Conservation (phyloP, 2,888 invertebrate genomes). For the Zaprionus obscuricornis region DNA sequence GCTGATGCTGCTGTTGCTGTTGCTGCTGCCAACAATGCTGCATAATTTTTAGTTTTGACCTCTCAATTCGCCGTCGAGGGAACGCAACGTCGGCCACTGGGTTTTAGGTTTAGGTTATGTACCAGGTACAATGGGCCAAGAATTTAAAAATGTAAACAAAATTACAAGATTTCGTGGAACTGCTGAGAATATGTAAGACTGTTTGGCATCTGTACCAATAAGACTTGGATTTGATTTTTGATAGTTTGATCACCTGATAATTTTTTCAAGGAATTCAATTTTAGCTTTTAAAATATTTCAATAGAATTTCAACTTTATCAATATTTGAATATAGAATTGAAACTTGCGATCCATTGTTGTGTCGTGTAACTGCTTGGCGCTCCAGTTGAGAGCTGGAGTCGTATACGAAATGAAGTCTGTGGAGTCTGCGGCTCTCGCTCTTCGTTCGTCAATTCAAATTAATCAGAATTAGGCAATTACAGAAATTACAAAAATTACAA, state of each 20-base stretch:
- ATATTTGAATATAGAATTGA: too few species aligned
- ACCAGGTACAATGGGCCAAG: not conserved
- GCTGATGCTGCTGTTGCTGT: conserved; percentile 12
- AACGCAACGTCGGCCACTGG: conserved; percentile 39
- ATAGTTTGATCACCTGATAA: too few species aligned
- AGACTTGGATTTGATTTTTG: too few species aligned
- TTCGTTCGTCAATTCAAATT: conserved; percentile 77
- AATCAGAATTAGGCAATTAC: conserved; percentile 83
- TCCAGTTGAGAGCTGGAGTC: conserved; percentile 27
- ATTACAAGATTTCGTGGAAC: too few species aligned
- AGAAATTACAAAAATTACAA: conserved; percentile 83
- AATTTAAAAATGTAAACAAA: too few species aligned
- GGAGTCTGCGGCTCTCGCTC: not conserved
- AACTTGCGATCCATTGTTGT: too few species aligned
- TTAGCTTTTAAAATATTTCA: too few species aligned
- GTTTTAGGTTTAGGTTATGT: not conserved
- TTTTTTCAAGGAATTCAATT: too few species aligned
- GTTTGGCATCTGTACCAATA: too few species aligned
- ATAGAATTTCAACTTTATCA: too few species aligned
- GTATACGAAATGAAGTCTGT: too few species aligned
- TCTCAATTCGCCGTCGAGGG: conserved; percentile 75
- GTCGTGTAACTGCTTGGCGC: conserved; percentile 28
- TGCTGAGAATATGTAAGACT: too few species aligned
- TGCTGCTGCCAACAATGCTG: conserved; percentile 62
- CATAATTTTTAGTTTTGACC: conserved; percentile 79